Base-by-base conservation (phyloP, 2,797 vertebrate species). In the Orestias chungarensis region DNA sequence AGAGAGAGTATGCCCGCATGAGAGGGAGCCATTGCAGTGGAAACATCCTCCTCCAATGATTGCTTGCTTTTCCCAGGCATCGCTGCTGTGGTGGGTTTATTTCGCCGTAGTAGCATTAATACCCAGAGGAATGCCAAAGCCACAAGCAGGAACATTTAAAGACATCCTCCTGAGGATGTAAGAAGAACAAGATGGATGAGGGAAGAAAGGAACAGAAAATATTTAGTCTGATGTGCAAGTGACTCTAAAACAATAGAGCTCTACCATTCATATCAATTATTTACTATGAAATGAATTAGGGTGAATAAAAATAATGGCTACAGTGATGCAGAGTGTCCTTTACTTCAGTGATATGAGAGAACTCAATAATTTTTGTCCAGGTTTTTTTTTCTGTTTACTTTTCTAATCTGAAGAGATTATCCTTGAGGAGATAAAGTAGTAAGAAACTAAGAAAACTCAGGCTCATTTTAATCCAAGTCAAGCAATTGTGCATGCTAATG, bases 31-130 rank as follows among this genome's bases (percentile, higher is more conserved):
- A 62, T 31, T 40, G 74, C 7, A 29, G 76, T 12, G 0, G 80
- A 44, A 55, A 62, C 54, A 7, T 88, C 69, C 71, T 86, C 64
- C 25, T 62, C 0, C 0, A 46, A 40, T 64, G 79, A 73, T 72
- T 86, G 86, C 43, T 82, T 75, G 78, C 59, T 85, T 86, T 88
- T 82, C 74, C 81, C 61, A 6, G 81, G 84, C 90, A 92, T 93
- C 0, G 27, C 64, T 66, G 7, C 49, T 42, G 66, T 27, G 44
- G 78, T 75, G 64, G 35, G 73, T 68, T 86, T 82, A 83, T 72
- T 69, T 81, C 64, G 78, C 86, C 91, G 86, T 68, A 91, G 76
- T 6, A 89, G 66, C 70, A 85, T 82, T 44, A 88, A 59, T 67
- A 89, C 70, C 80, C 90, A 87, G 83, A 86, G 74, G 42, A 88